Evolutionary conservation across 2,888 invertebrate species (phyloP), one percentile per base, ranked within the genome.

Genomic region (Cryptocheilus praepositus): DNA sequence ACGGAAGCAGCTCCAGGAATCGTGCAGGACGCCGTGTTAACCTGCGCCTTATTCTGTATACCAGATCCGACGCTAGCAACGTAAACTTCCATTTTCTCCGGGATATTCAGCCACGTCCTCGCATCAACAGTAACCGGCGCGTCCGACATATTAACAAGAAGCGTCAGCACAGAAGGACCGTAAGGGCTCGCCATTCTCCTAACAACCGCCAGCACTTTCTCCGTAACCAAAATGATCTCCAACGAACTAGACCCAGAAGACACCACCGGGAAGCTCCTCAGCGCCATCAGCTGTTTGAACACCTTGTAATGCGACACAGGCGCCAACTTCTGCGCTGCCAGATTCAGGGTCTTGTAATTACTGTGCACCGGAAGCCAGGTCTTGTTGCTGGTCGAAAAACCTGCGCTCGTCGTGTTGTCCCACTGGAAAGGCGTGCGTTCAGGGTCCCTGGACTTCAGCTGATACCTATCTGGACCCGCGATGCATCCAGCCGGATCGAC

Each of bases 281-380:
- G 85, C 0, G 84, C 79, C 0, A 90, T 89, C 63, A 93, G 79
- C 0, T 86, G 85, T 80, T 92, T 91, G 77, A 92, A 93, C 0
- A 93, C 89, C 65, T 91, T 91, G 68, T 90, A 91, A 71, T 93
- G 91, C 54, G 93, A 93, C 2, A 89, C 86, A 0, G 71, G 64
- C 2, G 90, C 89, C 0, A 81, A 81, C 52, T 91, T 91, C 78
- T 94, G 92, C 0, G 86, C 89, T 51, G 87, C 90, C 43, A 92
- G 89, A 85, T 95, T 95, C 11, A 92, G 84, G 8, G 88, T 89
- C 71, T 76, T 79, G 81, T 91, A 94, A 81, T 94, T 92, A 0
- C 90, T 85, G 67, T 93, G 91, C 0, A 95, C 90, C 0, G 94
- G 94, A 7, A 95, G 83, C 94, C 95, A 95, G 0, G 94, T 92